These are phyloP conservation scores for Rhynchonycteris naso DNA, from an alignment of 2,797 vertebrate species.

Conservation along the genomic window DNA sequence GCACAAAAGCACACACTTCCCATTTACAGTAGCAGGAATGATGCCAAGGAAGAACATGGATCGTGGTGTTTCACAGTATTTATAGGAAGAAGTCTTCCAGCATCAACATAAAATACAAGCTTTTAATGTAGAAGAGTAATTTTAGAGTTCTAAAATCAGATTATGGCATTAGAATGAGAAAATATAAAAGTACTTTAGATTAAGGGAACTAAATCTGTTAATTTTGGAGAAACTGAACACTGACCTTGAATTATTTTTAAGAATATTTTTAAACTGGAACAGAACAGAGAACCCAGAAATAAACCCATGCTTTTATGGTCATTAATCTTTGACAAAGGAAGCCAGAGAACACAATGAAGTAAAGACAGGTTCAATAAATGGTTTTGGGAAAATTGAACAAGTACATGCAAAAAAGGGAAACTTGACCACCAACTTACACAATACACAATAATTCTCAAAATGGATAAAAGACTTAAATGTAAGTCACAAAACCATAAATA, in stretches of 20 bases:
- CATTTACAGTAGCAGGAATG: fast-evolving
- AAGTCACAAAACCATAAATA: too few species aligned
- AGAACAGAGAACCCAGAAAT: not conserved
- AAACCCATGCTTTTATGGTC: too few species aligned
- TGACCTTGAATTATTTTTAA: not conserved
- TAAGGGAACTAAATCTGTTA: conserved; percentile 30
- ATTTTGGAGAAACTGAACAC: conserved; percentile 53
- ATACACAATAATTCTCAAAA: too few species aligned
- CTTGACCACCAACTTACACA: too few species aligned
- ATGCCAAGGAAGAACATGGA: not conserved
- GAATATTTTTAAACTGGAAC: not conserved
- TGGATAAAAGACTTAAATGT: too few species aligned
- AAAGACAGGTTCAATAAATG: too few species aligned
- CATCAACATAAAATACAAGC: not conserved
- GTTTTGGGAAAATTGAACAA: too few species aligned
- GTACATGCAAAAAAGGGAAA: too few species aligned
- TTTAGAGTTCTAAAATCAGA: not conserved
- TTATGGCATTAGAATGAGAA: not conserved
- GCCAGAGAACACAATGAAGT: too few species aligned
- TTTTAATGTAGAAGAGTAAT: not conserved
- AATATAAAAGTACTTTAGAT: not conserved
- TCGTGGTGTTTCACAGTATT: not conserved
- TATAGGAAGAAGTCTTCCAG: not conserved
- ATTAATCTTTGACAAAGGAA: too few species aligned
- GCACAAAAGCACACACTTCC: fast-evolving